Evolutionary conservation across 1,140 invertebrate genomes (phyloP), one percentile per base, ranked within the genome.

Genomic region (Cotesia typhae): DNA sequence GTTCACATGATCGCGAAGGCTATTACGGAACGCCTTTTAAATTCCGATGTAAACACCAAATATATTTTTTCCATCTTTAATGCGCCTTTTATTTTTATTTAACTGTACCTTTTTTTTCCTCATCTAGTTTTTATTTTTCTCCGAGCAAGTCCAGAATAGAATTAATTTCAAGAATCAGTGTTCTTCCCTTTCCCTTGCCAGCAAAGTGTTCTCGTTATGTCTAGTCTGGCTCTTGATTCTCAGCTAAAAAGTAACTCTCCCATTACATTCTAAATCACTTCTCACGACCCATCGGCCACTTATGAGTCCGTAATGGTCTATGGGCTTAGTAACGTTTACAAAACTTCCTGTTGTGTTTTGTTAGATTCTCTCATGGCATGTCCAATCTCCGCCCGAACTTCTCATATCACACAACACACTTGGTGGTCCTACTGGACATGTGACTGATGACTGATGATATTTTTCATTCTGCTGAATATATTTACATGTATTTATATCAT

Each of bases 391-490:
- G 66, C 68, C 72, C 65, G 6, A 6, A 38, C 41, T 53, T 36
- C 60, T n/a, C 60, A 73, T 47, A 47, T 10, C 41, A 47, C 10
- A 47, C 41, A 47, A 47, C 76, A 55, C 67, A 20, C 72, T 71
- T 38, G 77, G 77, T 78, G 78, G 75, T 77, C 77, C 77, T 47
- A 10, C 41, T 47, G 41, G 41, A 14, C 72, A 75, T 73, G 70
- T 75, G 75, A 78, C 65, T 79, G 71, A 78, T 78, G 75, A 73
- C 65, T 79, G 71, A 78, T 78, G 75, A 68, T 68, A 71, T 12
- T 70, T 74, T 72, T 78, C 6, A 47, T 47, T 47, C 41, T 10
- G 10, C 6, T 47, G 41, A 10, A 47, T 47, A 47, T 47, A 47
- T 47, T 10, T 47, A 47, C 41, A 47, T 77, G 59, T 76, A 53